Base-by-base conservation (phyloP, 2,888 invertebrate species). In the Ptychoptera albimana region DNA sequence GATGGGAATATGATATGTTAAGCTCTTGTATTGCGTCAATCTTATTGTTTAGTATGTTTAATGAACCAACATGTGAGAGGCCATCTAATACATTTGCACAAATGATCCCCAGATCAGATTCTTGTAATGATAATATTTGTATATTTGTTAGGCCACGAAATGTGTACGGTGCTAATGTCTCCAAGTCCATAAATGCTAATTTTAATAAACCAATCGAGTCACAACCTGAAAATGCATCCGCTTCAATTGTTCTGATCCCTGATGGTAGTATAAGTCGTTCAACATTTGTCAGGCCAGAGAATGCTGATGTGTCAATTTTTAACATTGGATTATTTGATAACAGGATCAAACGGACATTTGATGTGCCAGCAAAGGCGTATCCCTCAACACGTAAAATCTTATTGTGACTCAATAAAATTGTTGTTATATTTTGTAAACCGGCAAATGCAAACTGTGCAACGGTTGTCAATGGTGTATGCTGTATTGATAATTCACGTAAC, bases 281-380 rank as follows among this genome's bases (percentile, higher is more conserved):
- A 8, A 94, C 82, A 57, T 85, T 82, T 39, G 79, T 81, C 31
- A 92, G 69, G 8, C 86, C 84, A 12, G 83, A 81, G 60, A 93
- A 91, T 1, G 89, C 86, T 50, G 82, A 79, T 35, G 79, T 78
- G 48, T 85, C 79, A 50, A 93, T 77, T 52, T 75, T 77, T 52
- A 86, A 75, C 49, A 87, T 69, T 0, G 89, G 84, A 66, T 94
- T 94, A 60, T 87, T 82, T 53, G 79, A 79, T 48, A 94, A 67
- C 40, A 88, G 75, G 50, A 94, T 77, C 51, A 85, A 67, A 55
- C 79, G 80, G 47, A 94, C 76, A 60, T 82, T 82, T 47, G 83
- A 82, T 8, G 91, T 85, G 39, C 88, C 88, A 2, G 84, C 86
- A 57, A 93, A 92, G 15, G 87, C 84, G 59, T 83, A 82, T 7